Percentiles rank a stretch among this genome's conserved stretches.
phyloP scores from a whole-genome alignment of 1,140 invertebrate species.

The Pachyrhynchus sulphureomaculatus region DNA sequence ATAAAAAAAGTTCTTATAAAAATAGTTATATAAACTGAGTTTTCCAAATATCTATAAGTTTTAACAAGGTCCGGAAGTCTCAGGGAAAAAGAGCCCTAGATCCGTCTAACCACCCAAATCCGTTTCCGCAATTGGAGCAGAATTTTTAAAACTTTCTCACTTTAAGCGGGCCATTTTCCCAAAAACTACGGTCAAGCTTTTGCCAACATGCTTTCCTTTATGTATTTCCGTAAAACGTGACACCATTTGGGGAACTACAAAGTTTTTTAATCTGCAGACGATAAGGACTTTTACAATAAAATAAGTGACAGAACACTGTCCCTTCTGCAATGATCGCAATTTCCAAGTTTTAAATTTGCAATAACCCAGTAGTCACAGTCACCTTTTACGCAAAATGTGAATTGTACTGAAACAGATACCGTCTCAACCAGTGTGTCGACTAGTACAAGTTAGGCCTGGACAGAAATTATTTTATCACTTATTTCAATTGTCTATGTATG shows the following conservation, averaged over 20 bases:
- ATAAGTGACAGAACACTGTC: not conserved
- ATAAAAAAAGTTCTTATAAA: too few relatives aligned
- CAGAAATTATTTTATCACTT: too few relatives aligned
- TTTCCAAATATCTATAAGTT: conserved; percentile 10
- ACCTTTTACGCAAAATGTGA: too few relatives aligned
- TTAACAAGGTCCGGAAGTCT: conserved; percentile 23
- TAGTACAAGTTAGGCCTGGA: too few relatives aligned
- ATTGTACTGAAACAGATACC: too few relatives aligned
- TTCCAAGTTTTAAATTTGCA: too few relatives aligned
- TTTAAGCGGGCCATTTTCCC: conserved; percentile 39
- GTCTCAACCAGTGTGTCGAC: too few relatives aligned
- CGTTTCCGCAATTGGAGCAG: conserved; percentile 33
- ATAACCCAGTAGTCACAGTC: too few relatives aligned
- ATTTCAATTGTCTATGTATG: too few relatives aligned
- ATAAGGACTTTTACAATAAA: conserved; percentile 36
- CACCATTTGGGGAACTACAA: conserved; percentile 34
- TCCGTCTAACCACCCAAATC: conserved; percentile 44
- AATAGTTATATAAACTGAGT: conserved; percentile 26
- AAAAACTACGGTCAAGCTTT: conserved; percentile 38
- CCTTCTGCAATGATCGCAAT: too few relatives aligned
- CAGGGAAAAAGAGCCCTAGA: conserved; percentile 37
- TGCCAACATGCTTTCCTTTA: conserved; percentile 38
- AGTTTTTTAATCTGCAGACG: conserved; percentile 53
- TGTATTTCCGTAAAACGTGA: conserved; percentile 31
- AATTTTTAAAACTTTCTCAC: conserved; percentile 38